These are phyloP conservation scores for Brachionus asplanchnoidis DNA, from an alignment of 1,140 invertebrate genomes.

Conservation along the genomic window DNA sequence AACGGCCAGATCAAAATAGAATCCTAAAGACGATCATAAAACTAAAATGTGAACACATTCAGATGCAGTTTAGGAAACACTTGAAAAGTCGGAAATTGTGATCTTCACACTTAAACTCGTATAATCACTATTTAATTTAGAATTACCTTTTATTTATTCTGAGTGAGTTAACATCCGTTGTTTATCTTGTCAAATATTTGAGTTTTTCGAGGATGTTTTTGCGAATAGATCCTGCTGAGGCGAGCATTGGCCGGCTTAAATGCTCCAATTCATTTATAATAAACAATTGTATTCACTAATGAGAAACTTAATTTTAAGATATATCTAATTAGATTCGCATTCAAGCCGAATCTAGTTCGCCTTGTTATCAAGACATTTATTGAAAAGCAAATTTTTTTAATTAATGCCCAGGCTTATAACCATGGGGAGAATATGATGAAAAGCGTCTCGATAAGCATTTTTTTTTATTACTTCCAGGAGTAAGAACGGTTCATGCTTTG, in stretches of 20 bases:
- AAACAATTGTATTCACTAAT: background rate
- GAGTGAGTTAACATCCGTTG: background rate
- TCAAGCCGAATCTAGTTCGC: background rate
- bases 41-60: background rate
- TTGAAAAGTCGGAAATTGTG: background rate
- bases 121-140: background rate
- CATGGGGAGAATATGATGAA: background rate
- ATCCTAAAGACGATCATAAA: background rate
- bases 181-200: background rate
- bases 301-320: background rate
- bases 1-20: background rate
- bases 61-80: background rate
- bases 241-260: background rate
- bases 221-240: background rate
- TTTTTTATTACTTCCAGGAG: background rate
- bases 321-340: background rate
- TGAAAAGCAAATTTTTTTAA: background rate
- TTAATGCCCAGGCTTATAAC: background rate
- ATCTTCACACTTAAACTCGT: background rate
- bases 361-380: background rate
- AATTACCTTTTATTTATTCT: background rate
- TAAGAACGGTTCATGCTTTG: background rate
- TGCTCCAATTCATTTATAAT: background rate
- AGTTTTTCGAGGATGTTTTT: background rate
- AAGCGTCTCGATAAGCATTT: background rate